These are phyloP conservation scores for Pholis gunnellus DNA, from an alignment of 2,113 vertebrate genomes.

Conservation along the genomic window DNA sequence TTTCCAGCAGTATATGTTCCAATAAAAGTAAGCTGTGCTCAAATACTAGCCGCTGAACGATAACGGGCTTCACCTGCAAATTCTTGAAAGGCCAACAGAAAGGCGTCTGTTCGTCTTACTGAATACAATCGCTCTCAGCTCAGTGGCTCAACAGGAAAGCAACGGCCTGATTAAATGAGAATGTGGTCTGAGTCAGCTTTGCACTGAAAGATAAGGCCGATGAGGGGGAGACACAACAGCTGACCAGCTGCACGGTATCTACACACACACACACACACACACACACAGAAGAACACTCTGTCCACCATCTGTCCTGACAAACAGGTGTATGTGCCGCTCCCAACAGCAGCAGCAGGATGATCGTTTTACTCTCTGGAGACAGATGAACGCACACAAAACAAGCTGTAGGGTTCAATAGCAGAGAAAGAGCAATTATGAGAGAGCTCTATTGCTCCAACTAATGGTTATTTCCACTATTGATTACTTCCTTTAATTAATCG, in stretches of 20 bases:
- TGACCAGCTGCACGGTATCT: conserved; percentile 10
- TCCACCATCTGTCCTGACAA: conserved; percentile 49
- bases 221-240: conserved; percentile 34
- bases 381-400: conserved; percentile 8
- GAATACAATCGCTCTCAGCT: conserved; percentile 18
- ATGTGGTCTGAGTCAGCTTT: conserved; percentile 5
- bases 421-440: background rate
- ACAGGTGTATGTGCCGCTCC: conserved; percentile 57
- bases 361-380: background rate
- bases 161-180: conserved; percentile 47
- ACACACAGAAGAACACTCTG: conserved; percentile 39
- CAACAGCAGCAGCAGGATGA: conserved; percentile 22
- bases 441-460: background rate
- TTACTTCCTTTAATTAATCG: background rate
- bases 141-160: conserved; percentile 20
- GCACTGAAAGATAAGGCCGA: conserved; percentile 15
- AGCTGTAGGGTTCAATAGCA: background rate
- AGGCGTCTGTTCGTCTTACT: background rate
- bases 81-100: background rate
- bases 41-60: background rate
- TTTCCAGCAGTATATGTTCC: background rate
- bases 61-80: background rate
- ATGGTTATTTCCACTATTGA: background rate
- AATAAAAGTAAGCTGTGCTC: background rate
- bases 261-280: conserved; percentile 19